Percentiles rank a stretch among this genome's conserved stretches.
phyloP scores from a whole-genome alignment of 2,797 vertebrate species.

The Lithobates sylvaticus region DNA sequence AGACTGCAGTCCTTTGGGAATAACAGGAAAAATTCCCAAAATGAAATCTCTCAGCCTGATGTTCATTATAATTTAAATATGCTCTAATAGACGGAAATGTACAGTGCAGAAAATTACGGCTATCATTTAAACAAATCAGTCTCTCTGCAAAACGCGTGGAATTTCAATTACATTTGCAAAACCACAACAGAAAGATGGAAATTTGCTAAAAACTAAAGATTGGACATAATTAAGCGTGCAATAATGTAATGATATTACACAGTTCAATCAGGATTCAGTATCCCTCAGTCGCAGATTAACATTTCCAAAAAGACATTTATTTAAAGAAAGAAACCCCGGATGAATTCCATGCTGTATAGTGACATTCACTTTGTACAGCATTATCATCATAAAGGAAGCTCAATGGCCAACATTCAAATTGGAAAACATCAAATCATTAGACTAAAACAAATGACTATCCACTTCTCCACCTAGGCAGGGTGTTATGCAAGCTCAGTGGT shows the following conservation, averaged over 20 bases:
- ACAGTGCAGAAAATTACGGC: slow-evolving; percentile 38
- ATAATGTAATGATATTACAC: neutral
- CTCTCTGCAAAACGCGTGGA: neutral
- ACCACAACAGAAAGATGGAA: slow-evolving; percentile 2
- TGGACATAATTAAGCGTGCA: neutral
- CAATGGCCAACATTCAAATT: too few species aligned
- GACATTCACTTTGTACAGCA: neutral
- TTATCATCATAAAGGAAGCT: neutral
- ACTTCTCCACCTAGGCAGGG: too few species aligned
- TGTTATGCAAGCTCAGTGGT: too few species aligned
- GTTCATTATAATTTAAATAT: slow-evolving; percentile 27
- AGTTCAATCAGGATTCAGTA: neutral
- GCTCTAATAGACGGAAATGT: slow-evolving; percentile 62
- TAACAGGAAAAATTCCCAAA: slow-evolving; percentile 27
- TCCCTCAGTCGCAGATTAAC: neutral
- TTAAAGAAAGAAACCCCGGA: neutral
- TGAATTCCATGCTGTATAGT: neutral
- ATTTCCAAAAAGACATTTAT: neutral
- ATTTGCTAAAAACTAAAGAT: neutral
- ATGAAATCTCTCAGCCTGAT: slow-evolving; percentile 3
- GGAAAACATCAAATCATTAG: too few species aligned
- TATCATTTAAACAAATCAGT: slow-evolving; percentile 27
- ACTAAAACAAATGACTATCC: too few species aligned
- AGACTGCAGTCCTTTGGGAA: slow-evolving; percentile 18
- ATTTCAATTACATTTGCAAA: slow-evolving; percentile 30